A percentile compares a stretch with the other conserved stretches of the same genome.
phyloP scores from a whole-genome alignment of 2,113 vertebrate genomes.

The Ophthalmolycus amberensis region DNA sequence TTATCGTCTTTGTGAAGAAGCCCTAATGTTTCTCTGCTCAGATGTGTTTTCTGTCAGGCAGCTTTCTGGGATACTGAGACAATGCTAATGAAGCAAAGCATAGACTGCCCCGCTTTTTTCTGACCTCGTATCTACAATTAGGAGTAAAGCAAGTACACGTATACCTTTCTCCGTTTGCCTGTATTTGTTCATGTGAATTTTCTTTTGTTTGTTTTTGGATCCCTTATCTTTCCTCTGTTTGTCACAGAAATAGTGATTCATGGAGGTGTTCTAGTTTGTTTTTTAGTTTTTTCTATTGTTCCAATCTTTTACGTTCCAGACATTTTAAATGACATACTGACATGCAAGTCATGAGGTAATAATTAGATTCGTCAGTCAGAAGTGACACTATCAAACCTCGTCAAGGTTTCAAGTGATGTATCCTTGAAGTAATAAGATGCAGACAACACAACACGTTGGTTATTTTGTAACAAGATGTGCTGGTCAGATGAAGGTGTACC shows the following conservation, averaged over 20 bases:
- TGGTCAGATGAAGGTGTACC: neutral
- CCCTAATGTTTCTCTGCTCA: constrained; percentile 14
- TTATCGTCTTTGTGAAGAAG: constrained; percentile 17
- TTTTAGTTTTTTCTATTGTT: too few relatives aligned
- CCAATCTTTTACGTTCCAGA: too few relatives aligned
- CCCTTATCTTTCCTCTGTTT: neutral
- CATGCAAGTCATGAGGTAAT: neutral
- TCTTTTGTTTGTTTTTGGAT: neutral
- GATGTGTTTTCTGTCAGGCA: constrained; percentile 16
- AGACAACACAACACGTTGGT: neutral
- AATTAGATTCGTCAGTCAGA: neutral
- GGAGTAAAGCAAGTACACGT: constrained; percentile 13
- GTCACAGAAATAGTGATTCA: neutral
- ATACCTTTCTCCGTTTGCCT: neutral
- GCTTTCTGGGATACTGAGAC: constrained; percentile 4
- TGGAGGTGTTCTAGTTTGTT: neutral
- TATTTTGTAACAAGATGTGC: neutral
- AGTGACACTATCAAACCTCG: neutral
- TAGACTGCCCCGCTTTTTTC: constrained; percentile 14
- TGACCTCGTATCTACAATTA: constrained; percentile 2
- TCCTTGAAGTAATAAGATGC: neutral
- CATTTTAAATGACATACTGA: neutral
- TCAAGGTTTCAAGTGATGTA: neutral
- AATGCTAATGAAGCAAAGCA: constrained; percentile 33
- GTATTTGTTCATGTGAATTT: neutral